A percentile compares a stretch with the other conserved stretches of the same genome.
Evolutionary conservation across 2,797 vertebrate species (phyloP).

Genomic region (Decapterus maruadsi): DNA sequence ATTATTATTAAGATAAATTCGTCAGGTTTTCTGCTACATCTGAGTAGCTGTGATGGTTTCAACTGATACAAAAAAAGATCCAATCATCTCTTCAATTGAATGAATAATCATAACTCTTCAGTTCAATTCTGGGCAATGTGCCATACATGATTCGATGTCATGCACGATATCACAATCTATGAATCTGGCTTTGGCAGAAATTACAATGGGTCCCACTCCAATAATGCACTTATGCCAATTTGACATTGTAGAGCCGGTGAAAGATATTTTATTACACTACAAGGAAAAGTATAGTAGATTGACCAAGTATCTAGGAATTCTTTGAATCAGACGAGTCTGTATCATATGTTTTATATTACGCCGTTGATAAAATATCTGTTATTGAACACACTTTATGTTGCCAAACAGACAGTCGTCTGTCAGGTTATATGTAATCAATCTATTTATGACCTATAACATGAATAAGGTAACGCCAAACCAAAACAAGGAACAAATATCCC

Average conservation of each 20-base stretch:
- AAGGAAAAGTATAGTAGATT: neutral
- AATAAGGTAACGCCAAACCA: neutral
- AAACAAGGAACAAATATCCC: neutral
- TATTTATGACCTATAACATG: neutral
- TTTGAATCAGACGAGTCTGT: neutral
- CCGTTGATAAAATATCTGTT: neutral
- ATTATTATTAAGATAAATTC: too few species aligned
- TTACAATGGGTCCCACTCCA: neutral
- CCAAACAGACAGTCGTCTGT: neutral
- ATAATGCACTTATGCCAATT: slow-evolving; percentile 27
- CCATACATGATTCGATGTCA: neutral
- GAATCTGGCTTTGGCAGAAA: neutral
- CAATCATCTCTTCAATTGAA: neutral
- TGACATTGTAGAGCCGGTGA: neutral
- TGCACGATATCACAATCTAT: neutral
- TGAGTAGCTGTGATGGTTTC: neutral
- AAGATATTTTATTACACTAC: slow-evolving; percentile 21
- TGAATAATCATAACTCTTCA: neutral
- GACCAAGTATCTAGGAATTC: neutral
- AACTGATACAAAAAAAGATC: neutral
- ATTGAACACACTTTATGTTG: neutral
- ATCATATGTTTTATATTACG: neutral
- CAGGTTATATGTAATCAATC: neutral
- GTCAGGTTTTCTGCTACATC: neutral
- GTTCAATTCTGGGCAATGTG: neutral